Evolutionary conservation across 2,797 vertebrate genomes (phyloP).

Genomic region (Pelochelys cantorii): DNA sequence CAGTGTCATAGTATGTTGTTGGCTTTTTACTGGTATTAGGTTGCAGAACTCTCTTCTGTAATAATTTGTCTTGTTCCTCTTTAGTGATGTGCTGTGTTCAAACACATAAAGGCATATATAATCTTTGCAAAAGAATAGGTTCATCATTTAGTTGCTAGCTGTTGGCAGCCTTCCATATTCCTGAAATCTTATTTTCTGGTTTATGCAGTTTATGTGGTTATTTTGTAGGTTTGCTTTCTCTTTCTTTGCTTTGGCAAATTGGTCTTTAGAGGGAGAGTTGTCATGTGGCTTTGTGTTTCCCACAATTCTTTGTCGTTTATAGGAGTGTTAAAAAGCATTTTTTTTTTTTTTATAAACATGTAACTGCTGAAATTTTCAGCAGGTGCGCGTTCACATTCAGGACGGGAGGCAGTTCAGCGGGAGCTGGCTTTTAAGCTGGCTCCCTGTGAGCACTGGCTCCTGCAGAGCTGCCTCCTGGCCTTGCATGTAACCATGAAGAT

Average conservation of each 20-base stretch:
- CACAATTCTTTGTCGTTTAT: neutral
- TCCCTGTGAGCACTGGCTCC: no score
- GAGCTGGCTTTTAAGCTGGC: no score
- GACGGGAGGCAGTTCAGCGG: no score
- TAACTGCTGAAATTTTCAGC: no score
- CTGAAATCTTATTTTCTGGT: neutral
- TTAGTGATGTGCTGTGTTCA: accelerated
- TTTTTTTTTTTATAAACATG: neutral
- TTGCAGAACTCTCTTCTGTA: neutral
- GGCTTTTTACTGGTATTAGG: neutral
- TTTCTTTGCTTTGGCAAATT: neutral
- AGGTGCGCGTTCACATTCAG: no score
- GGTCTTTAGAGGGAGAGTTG: neutral
- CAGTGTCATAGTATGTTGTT: neutral
- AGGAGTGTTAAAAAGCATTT: neutral
- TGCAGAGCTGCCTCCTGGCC: no score
- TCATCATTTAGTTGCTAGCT: neutral
- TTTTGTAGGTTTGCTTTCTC: neutral
- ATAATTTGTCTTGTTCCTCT: accelerated
- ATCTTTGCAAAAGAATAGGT: accelerated
- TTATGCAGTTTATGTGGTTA: neutral
- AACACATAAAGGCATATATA: accelerated
- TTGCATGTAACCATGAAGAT: no score
- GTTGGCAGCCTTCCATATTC: neutral
- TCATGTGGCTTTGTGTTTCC: neutral